phyloP scores from a whole-genome alignment of 2,113 vertebrate genomes.

The Heptranchias perlo region DNA sequence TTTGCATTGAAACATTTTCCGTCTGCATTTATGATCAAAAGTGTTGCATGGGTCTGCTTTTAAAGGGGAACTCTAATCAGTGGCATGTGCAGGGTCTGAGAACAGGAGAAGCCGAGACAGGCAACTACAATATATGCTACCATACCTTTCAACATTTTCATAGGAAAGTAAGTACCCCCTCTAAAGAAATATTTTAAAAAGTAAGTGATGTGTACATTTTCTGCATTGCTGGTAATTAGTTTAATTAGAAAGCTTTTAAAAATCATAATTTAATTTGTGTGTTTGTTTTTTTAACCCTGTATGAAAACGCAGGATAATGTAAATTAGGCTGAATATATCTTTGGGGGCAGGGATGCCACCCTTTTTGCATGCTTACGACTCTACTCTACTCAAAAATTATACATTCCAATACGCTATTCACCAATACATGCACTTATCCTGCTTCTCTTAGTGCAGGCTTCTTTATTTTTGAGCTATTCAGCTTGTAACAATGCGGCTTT shows the following conservation, averaged over 20 bases:
- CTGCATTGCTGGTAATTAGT: conserved; percentile 20
- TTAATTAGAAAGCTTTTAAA: neutral
- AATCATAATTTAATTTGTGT: neutral
- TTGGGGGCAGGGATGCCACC: neutral
- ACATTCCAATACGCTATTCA: conserved; percentile 19
- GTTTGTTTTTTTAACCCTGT: neutral
- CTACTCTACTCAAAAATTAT: conserved; percentile 11
- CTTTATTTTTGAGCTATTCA: conserved; percentile 16
- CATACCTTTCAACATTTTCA: conserved; percentile 37
- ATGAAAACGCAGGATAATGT: conserved; percentile 6
- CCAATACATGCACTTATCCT: conserved; percentile 16
- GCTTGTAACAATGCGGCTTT: conserved; percentile 1
- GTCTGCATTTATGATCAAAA: conserved; percentile 36
- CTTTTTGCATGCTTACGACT: neutral
- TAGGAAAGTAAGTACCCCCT: conserved; percentile 37
- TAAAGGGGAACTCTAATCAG: conserved; percentile 38
- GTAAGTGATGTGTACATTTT: neutral
- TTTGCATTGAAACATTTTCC: conserved; percentile 31
- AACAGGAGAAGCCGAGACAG: conserved; percentile 35
- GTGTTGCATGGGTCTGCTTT: conserved; percentile 38
- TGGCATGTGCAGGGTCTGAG: conserved; percentile 38
- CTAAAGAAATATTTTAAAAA: conserved; percentile 33
- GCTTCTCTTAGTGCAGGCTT: conserved; percentile 11
- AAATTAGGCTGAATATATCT: neutral
- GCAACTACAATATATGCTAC: conserved; percentile 38